Base-by-base conservation (phyloP, 2,113 vertebrate species). In the Romanogobio albipinnatus region DNA sequence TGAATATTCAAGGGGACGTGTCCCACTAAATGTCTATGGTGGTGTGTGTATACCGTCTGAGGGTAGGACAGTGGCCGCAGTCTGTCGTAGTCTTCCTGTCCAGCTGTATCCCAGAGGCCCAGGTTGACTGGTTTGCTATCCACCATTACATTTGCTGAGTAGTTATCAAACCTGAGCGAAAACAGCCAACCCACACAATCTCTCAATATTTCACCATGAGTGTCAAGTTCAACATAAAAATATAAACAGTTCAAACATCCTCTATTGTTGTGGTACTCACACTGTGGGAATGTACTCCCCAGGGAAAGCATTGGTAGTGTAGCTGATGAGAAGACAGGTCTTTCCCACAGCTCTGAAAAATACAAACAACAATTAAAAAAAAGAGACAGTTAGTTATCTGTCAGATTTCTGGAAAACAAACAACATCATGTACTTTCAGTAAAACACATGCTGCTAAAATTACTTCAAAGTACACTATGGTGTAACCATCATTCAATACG, bases 141-240 rank as follows among this genome's bases (percentile, higher is more conserved):
- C 76, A 97, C 96, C 96, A 97, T 97, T 76, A 97, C 96, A 93
- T 97, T 97, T 87, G 96, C 96, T 87, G 96, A 97, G 83, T 97
- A 97, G 93, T 97, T 97, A 93, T 97, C 96, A 85, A 97, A 97
- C 85, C 96, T 97, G 74, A 64, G 47, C 64, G 84, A 66, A 14
- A 76, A 49, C 9, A 75, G 4, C 26, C 29, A 85, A 24, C 75
- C 4, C 58, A 83, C 76, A 85, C 24, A 84, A 17, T 75, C 56
- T 81, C 59, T 49, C 33, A 53, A 76, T 58, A 85, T 51, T 59
- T 64, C 29, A 59, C 15, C 29, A 14, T 47, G n/a, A 66, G 9
- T 33, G 36, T 79, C 4, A 58, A 4, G 24, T 45, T 19, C 19
- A 45, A 39, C 51, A 9, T 19, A 9, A 66, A 77, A 24, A n/a